A percentile compares a stretch with the other conserved stretches of the same genome.
Conservation (phyloP, 2,888 invertebrate genomes). For the Conchocele bisecta region DNA sequence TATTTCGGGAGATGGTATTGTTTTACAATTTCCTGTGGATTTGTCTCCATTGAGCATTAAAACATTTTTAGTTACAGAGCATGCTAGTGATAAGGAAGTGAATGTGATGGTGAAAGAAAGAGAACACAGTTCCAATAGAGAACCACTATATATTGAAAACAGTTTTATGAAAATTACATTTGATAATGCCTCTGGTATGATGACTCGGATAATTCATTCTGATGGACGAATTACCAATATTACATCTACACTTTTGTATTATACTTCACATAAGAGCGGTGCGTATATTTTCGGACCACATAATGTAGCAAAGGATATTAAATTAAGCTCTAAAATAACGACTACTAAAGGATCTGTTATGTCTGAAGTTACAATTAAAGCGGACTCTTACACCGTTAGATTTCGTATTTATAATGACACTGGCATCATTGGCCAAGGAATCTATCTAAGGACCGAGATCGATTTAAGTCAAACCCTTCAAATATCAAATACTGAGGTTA, state of each 20-base stretch:
- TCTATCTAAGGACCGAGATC: constrained; percentile 70
- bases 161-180: constrained; percentile 63
- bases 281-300: constrained; percentile 79
- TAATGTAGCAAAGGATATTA: constrained; percentile 65
- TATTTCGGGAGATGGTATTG: too few species aligned
- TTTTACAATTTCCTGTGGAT: too few species aligned
- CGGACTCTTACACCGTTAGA: constrained; percentile 63
- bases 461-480: constrained; percentile 48
- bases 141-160: constrained; percentile 72
- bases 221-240: constrained; percentile 60
- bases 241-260: constrained; percentile 81
- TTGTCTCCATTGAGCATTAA: too few species aligned
- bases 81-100: too few species aligned
- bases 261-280: constrained; percentile 87
- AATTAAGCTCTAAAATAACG: constrained; percentile 86
- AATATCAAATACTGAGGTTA: constrained; percentile 74
- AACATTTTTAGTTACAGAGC: too few species aligned
- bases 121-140: too few species aligned
- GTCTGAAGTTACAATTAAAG: constrained; percentile 92
- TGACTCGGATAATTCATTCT: constrained; percentile 91
- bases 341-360: constrained; percentile 93
- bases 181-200: constrained; percentile 61
- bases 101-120: too few species aligned
- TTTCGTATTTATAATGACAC: constrained; percentile 68
- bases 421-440: constrained; percentile 55